Evolutionary conservation across 2,113 vertebrate species (phyloP), one percentile per base, ranked within the genome.

Genomic region (Heterochromis multidens): DNA sequence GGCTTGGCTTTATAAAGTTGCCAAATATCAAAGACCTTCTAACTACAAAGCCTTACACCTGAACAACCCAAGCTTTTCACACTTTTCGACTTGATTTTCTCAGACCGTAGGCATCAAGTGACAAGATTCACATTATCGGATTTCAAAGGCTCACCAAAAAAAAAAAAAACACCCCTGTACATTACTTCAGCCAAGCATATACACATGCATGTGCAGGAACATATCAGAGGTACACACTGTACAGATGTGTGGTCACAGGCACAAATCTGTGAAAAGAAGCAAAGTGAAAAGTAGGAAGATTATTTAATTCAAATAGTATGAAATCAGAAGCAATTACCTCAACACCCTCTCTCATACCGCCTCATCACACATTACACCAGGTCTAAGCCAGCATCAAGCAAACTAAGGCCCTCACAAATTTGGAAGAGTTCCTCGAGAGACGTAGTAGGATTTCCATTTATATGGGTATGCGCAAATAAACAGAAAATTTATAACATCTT

Each of bases 1-100:
- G n/a, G n/a, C 74, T 82, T 27, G 9, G 35, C 84, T 65, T 88
- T 83, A 82, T 81, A 77, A 87, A 85, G 27, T 37, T 86, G 78
- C 79, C 86, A 79, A 56, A 88, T 87, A 92, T 91, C 86, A 93
- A 93, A 92, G 89, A 63, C 74, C 60, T 76, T 60, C 25, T 57
- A 86, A 91, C 87, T 90, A 92, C 90, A 93, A 92, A 93, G 90
- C 60, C 16, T 78, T 31, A 78, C 58, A 85, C 85, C 87, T 87
- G 81, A 91, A 86, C 56, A 63, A 79, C 62, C 56, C 49, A 62
- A 59, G 54, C 87, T 87, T 72, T 86, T 87, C 81, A 88, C 85
- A 89, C 65, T 85, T 89, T 78, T 82, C 77, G 33, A 56, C 79
- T 79, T 83, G 58, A 88, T 89, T 91, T 91, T 81, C 56, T 87